phyloP scores from a whole-genome alignment of 1,140 invertebrate species.

The Neotoxoptera formosana region DNA sequence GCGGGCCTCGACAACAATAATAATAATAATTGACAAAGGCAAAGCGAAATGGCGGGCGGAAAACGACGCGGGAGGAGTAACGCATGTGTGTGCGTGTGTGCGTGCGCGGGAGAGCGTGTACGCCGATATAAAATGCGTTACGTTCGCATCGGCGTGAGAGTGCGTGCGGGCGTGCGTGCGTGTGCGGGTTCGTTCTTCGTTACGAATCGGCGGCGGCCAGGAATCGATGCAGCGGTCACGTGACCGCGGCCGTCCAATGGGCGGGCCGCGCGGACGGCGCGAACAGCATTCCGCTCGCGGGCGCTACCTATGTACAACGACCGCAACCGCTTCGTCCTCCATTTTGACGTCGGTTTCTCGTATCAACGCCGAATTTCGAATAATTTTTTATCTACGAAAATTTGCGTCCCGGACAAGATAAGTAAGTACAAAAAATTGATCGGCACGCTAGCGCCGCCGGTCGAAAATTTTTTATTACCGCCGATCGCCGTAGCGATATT shows the following conservation, averaged over 20 bases:
- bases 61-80: neutral
- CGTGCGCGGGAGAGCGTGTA: constrained; percentile 17
- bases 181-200: neutral
- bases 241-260: constrained; percentile 30
- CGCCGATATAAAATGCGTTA: neutral
- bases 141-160: neutral
- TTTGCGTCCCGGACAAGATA: neutral
- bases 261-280: neutral
- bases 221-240: constrained; percentile 55
- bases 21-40: neutral
- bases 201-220: neutral
- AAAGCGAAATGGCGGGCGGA: neutral
- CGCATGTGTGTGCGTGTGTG: neutral
- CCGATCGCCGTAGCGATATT: neutral
- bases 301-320: constrained; percentile 56
- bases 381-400: constrained; percentile 42
- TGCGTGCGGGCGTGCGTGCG: neutral
- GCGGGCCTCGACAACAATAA: neutral
- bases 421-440: constrained; percentile 25
- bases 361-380: constrained; percentile 44
- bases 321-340: constrained; percentile 49
- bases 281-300: constrained; percentile 35
- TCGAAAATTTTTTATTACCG: neutral
- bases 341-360: constrained; percentile 50
- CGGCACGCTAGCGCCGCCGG: neutral